Conservation (phyloP, 1,140 invertebrate species). For the Aporrectodea caliginosa region DNA sequence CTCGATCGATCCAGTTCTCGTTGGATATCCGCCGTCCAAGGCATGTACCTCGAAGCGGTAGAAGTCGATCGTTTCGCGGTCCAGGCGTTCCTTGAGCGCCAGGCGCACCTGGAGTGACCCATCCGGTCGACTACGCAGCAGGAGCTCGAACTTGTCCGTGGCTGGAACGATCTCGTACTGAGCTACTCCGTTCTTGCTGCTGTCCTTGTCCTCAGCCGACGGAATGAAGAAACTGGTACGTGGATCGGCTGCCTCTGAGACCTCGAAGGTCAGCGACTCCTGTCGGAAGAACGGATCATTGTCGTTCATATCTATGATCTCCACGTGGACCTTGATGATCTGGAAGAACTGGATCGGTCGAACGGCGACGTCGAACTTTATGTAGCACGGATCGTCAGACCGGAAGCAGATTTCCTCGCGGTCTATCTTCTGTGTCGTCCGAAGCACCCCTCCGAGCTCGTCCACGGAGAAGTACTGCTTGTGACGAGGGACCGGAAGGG, state of each 20-base stretch:
- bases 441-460: neutral
- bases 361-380: slow-evolving; percentile 4
- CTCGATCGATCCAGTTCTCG: slow-evolving; percentile 20
- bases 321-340: slow-evolving; percentile 12
- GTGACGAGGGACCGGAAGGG: neutral
- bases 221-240: neutral
- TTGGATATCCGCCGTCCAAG: slow-evolving; percentile 27
- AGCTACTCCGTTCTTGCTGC: neutral
- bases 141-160: neutral
- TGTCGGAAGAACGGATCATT: slow-evolving; percentile 19
- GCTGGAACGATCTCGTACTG: slow-evolving; percentile 2
- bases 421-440: slow-evolving; percentile 13
- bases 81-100: slow-evolving; percentile 16
- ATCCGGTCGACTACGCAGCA: neutral
- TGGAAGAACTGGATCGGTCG: neutral
- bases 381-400: neutral
- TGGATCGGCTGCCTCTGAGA: slow-evolving; percentile 13
- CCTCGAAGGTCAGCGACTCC: neutral
- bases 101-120: slow-evolving; percentile 1
- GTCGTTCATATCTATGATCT: slow-evolving; percentile 27
- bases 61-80: slow-evolving; percentile 18
- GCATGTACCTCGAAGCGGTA: slow-evolving; percentile 22
- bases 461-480: slow-evolving; percentile 2
- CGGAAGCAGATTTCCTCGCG: neutral
- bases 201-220: slow-evolving; percentile 1